Evolutionary conservation across 1,140 invertebrate species (phyloP).

Genomic region (Holotrichia oblita): DNA sequence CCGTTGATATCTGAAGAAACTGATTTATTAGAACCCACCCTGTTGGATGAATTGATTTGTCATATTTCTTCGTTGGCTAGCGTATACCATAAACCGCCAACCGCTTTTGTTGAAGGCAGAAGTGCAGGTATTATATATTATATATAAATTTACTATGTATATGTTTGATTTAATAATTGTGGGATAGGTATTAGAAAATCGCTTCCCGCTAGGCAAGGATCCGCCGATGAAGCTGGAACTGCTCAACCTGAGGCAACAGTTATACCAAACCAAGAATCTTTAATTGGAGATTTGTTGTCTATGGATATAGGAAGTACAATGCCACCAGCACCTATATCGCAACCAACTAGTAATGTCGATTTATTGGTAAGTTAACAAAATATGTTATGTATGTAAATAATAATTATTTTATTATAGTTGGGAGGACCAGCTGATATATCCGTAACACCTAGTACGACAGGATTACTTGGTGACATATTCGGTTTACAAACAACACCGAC

Average conservation of each 20-base stretch:
- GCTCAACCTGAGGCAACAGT: constrained; percentile 68
- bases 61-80: constrained; percentile 98
- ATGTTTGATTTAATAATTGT: not conserved
- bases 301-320: constrained; percentile 87
- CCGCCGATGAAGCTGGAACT: constrained; percentile 62
- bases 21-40: constrained; percentile 96
- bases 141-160: too few species aligned
- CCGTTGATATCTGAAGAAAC: constrained; percentile 99
- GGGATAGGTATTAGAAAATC: constrained; percentile 62
- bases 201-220: constrained; percentile 62
- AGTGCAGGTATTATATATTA: constrained; percentile 59
- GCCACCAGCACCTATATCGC: constrained; percentile 62
- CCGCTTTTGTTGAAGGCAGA: constrained; percentile 93
- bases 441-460: constrained; percentile 66
- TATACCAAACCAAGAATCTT: constrained; percentile 88
- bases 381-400: not conserved
- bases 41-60: constrained; percentile 98
- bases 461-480: constrained; percentile 91
- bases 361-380: constrained; percentile 71
- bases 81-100: constrained; percentile 99
- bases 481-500: constrained; percentile 76
- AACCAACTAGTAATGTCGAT: constrained; percentile 70
- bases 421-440: constrained; percentile 64
- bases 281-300: constrained; percentile 96
- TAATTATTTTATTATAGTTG: constrained; percentile 58